Evolutionary conservation across 1,140 invertebrate species (phyloP), one percentile per base, ranked within the genome.

Genomic region (Mesaphorura yosii): DNA sequence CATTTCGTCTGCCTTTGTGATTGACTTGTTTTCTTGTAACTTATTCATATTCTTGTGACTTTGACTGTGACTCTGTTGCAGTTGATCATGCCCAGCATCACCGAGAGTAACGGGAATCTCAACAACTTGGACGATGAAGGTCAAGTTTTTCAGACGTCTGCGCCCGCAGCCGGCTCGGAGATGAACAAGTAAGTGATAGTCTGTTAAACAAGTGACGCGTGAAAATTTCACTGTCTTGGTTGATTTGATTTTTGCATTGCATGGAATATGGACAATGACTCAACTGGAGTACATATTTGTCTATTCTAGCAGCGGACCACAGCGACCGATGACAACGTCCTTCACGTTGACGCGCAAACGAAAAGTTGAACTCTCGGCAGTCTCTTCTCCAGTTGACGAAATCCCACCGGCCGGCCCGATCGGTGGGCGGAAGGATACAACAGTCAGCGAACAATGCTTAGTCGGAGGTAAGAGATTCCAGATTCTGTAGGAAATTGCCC

Each of bases 281-380:
- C n/a, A n/a, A n/a, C n/a, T n/a, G n/a, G n/a, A n/a, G n/a, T n/a
- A n/a, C n/a, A n/a, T n/a, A n/a, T n/a, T n/a, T n/a, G n/a, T 23
- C 15, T 37, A 37, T 39, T 27, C n/a, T 26, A 48, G 29, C 39
- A 42, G 14, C n/a, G 10, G 28, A 31, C 27, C 29, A n/a, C 22
- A n/a, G 27, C 40, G 58, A 28, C 50, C 53, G 15, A 25, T 60
- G 29, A 57, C 54, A 1, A 54, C 59, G n/a, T 54, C 61, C 38
- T 70, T 73, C 52, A 68, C 68, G 5, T 53, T 75, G 22, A 66
- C 69, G 20, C 67, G 66, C 39, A 71, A 73, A 55, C 64, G 67
- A 49, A 75, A 73, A 58, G 73, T 71, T 27, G 71, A 71, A 49
- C 60, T 70, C 12, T 65, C 66, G 20, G 65, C 69, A 3, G 65